Evolutionary conservation across 2,888 invertebrate species (phyloP), one percentile per base, ranked within the genome.

Genomic region (Spatulosminthurus flaviceps): DNA sequence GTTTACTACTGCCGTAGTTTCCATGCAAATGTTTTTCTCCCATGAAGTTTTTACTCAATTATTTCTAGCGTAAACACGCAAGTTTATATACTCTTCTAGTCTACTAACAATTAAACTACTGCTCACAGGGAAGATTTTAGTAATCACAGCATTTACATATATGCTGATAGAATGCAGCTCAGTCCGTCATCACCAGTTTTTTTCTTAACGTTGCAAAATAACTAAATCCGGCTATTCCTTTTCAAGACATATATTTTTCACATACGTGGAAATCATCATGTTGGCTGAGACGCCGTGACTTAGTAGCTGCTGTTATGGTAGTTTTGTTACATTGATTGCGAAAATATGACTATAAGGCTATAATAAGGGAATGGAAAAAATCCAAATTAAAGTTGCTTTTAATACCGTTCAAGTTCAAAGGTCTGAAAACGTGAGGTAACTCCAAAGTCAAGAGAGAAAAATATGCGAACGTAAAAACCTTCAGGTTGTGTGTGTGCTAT

Each of bases 371-470:
- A 51, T 16, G 16, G 4, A 19, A 13, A 51, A 51, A 51, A 51
- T 51, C 19, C 1, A n/a, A 51, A 51, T 19, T 51, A 51, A 51
- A 51, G 7, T 51, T 51, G 51, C 51, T 51, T 13, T 51, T 51
- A 71, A 28, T 71, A 24, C 41, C 71, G 41, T 34, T 71, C 42
- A 41, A 41, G 42, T 71, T 71, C 71, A 41, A 41, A 29, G 24
- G 43, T 71, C 29, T 24, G 26, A 64, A 22, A 64, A 64, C 64
- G 64, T 64, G 64, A 51, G 64, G 11, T 26, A 26, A 64, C 26
- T 22, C 24, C 64, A 64, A 64, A 64, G 64, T 64, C 64, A 64
- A 64, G 64, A 64, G 64, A 22, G n/a, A 5, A 64, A 5, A 21
- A 61, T n/a, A 60, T 60, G 64, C 16, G 2, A 24, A 64, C 26